Evolutionary conservation across 2,113 vertebrate species (phyloP), one percentile per base, ranked within the genome.

Genomic region (Cochlearius cochlearius): DNA sequence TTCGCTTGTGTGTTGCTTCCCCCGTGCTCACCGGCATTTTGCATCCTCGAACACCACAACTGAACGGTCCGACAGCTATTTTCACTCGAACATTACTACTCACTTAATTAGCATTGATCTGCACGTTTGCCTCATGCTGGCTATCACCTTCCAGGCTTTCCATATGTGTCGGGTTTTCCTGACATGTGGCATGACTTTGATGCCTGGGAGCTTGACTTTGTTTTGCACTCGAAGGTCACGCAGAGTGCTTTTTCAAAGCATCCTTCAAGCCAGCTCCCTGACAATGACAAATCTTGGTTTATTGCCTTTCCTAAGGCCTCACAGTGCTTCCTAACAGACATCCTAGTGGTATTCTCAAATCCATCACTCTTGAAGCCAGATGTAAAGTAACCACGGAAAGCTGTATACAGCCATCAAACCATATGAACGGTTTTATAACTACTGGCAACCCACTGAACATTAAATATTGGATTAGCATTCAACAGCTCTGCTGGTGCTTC

Each of bases 391-490:
- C 93, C 93, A 91, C n/a, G 19, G 90, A 73, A 64, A 96, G 82
- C 82, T 80, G 85, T 58, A 50, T 23, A 62, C 50, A 71, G 93
- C 90, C 92, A 93, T 96, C 92, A 93, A 93, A 88, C 59, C 82
- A 12, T 67, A 79, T 1, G 82, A 88, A 63, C 0, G 2, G 78
- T 90, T 97, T 96, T 96, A 80, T 88, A 96, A 83, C 95, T 69
- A 36, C 93, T 95, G 92, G 96, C 94, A 96, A 63, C 75, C 50
- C 90, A 76, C 67, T 59, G 94, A 92, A 97, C 21, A 9, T 74
- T 88, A 90, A 94, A 93, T 86, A 92, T 74, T 88, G 94, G 90
- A 94, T 93, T 96, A 94, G 93, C 95, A 84, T 94, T 94, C 94
- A 92, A 86, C 92, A 93, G 78, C 93, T 94, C 95, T 88, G 82